Evolutionary conservation across 2,888 invertebrate genomes (phyloP).

Genomic region (Ectemnius continuus): DNA sequence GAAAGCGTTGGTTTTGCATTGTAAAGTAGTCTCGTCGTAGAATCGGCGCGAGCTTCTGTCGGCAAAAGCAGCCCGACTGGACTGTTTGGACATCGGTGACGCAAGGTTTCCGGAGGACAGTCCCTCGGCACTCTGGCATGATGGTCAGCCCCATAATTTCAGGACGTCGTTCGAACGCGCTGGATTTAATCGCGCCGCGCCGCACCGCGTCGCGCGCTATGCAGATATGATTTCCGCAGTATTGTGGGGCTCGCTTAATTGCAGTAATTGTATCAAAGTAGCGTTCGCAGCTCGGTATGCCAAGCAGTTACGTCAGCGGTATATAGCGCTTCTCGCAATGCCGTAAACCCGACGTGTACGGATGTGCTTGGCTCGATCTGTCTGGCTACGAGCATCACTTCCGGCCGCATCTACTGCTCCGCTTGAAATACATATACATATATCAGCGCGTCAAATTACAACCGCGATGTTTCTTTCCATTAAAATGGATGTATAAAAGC

Average conservation of each 20-base stretch:
- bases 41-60: not conserved
- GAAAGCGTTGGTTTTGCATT: not conserved
- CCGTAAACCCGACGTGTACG: constrained; percentile 46
- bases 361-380: constrained; percentile 15
- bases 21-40: not conserved
- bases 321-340: constrained; percentile 24
- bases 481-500: too few relatives aligned
- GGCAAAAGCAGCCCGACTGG: not conserved
- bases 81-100: constrained; percentile 6
- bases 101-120: constrained; percentile 8
- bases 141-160: constrained; percentile 24
- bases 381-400: constrained; percentile 19
- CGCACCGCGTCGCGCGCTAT: constrained; percentile 21
- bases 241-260: constrained; percentile 58
- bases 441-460: too few relatives aligned
- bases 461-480: too few relatives aligned
- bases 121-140: constrained; percentile 16
- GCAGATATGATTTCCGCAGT: constrained; percentile 54
- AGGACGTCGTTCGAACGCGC: constrained; percentile 35
- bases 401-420: constrained; percentile 7
- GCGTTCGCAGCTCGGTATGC: constrained; percentile 45
- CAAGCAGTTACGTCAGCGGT: constrained; percentile 42
- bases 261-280: constrained; percentile 62
- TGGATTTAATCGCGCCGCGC: constrained; percentile 46
- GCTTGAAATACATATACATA: too few relatives aligned